phyloP scores from a whole-genome alignment of 2,888 invertebrate genomes.

The Acleris emargana region DNA sequence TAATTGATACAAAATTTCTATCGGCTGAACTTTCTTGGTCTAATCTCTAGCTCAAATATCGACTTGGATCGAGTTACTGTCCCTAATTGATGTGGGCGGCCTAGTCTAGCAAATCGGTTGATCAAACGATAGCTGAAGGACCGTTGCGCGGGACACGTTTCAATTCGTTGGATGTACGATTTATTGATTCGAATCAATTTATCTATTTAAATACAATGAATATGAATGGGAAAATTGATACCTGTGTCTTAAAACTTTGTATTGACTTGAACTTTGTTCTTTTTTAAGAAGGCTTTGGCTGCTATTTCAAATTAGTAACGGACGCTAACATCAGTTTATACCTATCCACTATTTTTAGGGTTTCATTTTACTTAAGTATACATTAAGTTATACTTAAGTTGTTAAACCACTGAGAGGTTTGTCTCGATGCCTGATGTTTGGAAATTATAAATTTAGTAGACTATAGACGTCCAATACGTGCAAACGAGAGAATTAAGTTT shows the following conservation, averaged over 20 bases:
- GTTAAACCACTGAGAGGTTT: too few species aligned
- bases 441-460: too few species aligned
- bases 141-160: conserved; percentile 48
- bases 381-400: too few species aligned
- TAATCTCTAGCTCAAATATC: conserved; percentile 51
- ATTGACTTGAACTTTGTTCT: too few species aligned
- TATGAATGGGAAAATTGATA: background rate
- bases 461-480: too few species aligned
- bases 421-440: too few species aligned
- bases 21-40: conserved; percentile 35
- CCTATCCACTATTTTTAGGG: too few species aligned
- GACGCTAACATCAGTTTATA: too few species aligned
- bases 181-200: conserved; percentile 33
- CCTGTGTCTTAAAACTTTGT: background rate
- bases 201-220: conserved; percentile 12
- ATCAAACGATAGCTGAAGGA: conserved; percentile 53
- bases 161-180: conserved; percentile 40
- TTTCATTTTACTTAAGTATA: too few species aligned
- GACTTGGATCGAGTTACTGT: conserved; percentile 56
- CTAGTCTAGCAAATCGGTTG: conserved; percentile 52
- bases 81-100: conserved; percentile 55
- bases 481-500: too few species aligned
- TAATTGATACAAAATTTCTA: conserved; percentile 29
- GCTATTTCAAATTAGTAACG: too few species aligned
- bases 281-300: too few species aligned